A percentile compares a stretch with the other conserved stretches of the same genome.
These are phyloP conservation scores for Sinopyrophorus schimmeli DNA, from an alignment of 2,888 invertebrate species.

Conservation along the genomic window DNA sequence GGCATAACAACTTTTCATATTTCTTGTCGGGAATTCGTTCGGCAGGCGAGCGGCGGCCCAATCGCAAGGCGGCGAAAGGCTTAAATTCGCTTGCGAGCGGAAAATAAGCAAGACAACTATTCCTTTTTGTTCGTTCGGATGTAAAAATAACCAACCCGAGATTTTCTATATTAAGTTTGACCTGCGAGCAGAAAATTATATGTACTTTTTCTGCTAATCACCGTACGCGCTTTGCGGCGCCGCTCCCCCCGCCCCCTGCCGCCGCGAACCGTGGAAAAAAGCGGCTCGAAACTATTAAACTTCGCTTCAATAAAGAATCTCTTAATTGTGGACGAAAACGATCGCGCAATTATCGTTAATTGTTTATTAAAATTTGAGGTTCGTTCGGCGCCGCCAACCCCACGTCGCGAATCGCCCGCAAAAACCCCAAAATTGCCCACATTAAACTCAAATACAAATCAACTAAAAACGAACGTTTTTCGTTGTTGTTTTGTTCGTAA, in stretches of 20 bases:
- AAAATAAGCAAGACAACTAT: conserved; percentile 15
- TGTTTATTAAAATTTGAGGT: too few relatives aligned
- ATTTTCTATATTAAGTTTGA: conserved; percentile 27
- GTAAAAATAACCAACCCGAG: conserved; percentile 31
- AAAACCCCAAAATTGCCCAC: background rate
- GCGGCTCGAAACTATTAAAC: too few relatives aligned
- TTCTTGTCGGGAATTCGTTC: conserved; percentile 29
- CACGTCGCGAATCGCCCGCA: background rate
- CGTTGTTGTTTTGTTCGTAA: background rate
- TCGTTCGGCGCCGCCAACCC: too few relatives aligned
- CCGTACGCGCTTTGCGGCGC: conserved; percentile 10
- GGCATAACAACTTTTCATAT: conserved; percentile 31
- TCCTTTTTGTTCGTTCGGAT: conserved; percentile 26
- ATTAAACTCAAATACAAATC: conserved; percentile 6
- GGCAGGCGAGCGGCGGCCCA: conserved; percentile 9
- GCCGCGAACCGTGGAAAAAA: too few relatives aligned
- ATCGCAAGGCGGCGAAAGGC: conserved; percentile 1
- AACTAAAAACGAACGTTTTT: background rate
- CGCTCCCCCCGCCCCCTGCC: too few relatives aligned
- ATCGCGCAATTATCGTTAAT: background rate
- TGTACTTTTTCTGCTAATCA: conserved; percentile 16
- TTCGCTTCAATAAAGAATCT: conserved; percentile 5
- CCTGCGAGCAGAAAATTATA: conserved; percentile 21
- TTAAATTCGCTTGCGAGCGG: conserved; percentile 10
- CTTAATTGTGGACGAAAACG: background rate